These are phyloP conservation scores for Thryonomys swinderianus DNA, from an alignment of 2,113 vertebrate species.

Conservation along the genomic window DNA sequence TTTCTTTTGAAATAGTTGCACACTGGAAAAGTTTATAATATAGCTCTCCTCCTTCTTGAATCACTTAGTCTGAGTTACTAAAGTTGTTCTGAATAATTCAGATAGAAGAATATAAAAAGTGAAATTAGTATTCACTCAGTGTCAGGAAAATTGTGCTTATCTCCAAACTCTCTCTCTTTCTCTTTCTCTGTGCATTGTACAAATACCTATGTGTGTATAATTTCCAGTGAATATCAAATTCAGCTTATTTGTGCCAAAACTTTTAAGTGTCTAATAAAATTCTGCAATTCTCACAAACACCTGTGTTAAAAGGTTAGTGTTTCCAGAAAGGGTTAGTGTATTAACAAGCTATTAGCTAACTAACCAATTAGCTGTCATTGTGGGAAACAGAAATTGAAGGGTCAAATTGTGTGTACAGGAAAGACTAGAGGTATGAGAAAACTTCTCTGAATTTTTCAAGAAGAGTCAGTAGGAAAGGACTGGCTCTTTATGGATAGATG, in stretches of 20 bases:
- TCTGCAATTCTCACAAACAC: too few species aligned
- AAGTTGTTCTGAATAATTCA: neutral
- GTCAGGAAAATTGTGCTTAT: neutral
- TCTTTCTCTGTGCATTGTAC: neutral
- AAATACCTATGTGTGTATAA: too few species aligned
- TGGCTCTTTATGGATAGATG: neutral
- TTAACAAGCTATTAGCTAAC: neutral
- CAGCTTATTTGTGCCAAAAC: too few species aligned
- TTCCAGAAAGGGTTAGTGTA: neutral
- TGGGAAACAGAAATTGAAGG: neutral
- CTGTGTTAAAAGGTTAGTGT: neutral
- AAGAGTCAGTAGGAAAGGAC: neutral
- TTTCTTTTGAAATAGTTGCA: neutral
- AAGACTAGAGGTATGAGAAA: neutral
- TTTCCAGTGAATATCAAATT: too few species aligned
- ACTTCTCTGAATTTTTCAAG: neutral
- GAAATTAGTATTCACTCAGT: neutral
- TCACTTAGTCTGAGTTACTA: neutral
- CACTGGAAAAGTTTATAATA: neutral
- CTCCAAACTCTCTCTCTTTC: neutral
- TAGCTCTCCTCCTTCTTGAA: neutral
- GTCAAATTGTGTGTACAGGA: neutral
- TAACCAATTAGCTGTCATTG: neutral
- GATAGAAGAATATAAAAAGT: neutral
- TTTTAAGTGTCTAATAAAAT: too few species aligned